Base-by-base conservation (phyloP, 2,888 invertebrate species). In the Cryptocephalus primarius region DNA sequence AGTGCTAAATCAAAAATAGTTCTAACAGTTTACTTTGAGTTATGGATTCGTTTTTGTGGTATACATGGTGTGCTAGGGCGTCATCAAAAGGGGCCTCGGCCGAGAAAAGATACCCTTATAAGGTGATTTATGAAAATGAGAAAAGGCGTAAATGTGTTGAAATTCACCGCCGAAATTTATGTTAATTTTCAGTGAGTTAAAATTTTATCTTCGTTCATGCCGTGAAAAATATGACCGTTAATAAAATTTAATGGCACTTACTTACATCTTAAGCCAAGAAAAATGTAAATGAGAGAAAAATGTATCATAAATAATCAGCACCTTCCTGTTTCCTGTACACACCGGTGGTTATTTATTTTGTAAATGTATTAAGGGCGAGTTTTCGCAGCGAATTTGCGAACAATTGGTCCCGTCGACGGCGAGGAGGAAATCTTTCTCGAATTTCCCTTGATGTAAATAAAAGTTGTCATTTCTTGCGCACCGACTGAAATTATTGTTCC, bases 381-480 rank as follows among this genome's bases (percentile, higher is more conserved):
- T 61, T 61, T 61, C 58, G 59, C 53, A 59, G 36, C 58, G 58
- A 62, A 60, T 61, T 60, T 57, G 55, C 60, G 57, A 61, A 62
- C 63, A 63, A 63, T 63, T 63, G 63, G 59, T 55, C 56, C 50
- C 56, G 56, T 59, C 60, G 56, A 56, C 36, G 31, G 22, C 58
- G 58, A 58, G 55, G 55, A 61, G 62, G 61, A 65, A 66, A 65
- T 65, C 64, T 65, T 64, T 64, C 62, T 61, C 56, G 62, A 65
- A 67, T 68, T 67, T 68, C 67, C 68, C 68, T 60, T 62, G 67
- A 66, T 67, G 66, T 68, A 65, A 67, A 67, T 67, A 67, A 68
- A 66, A 66, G 60, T 65, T 66, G 66, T 65, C 66, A 63, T 66
- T 62, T 62, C 60, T 55, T 55, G 57, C 55, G 58, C 57, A 51